Percentiles rank a stretch among this genome's conserved stretches.
Conservation (phyloP, 2,113 vertebrate genomes). For the Lichenostomus cassidix region DNA sequence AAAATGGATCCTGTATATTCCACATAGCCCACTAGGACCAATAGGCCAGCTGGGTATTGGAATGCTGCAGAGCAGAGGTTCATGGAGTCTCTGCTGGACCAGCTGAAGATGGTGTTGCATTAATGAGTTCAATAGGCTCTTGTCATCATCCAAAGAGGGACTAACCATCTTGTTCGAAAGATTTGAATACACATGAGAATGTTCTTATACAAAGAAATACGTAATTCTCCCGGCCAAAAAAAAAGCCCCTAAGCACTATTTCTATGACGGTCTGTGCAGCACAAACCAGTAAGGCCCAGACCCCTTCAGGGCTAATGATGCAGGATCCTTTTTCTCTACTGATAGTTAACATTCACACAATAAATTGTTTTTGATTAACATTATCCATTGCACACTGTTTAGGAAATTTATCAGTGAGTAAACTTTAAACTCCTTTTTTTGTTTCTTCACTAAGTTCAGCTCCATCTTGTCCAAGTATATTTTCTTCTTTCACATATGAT, state of each 20-base stretch:
- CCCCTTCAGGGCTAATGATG: not conserved
- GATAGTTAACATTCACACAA: not conserved
- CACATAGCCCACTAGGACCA: not conserved
- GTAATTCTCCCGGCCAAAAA: too few species aligned
- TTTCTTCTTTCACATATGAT: not conserved
- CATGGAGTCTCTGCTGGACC: too few species aligned
- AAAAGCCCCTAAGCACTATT: not conserved
- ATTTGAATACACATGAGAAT: not conserved
- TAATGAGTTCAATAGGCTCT: not conserved
- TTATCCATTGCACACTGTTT: not conserved
- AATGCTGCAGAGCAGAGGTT: not conserved
- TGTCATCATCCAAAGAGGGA: not conserved
- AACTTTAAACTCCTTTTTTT: not conserved
- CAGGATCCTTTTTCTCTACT: not conserved
- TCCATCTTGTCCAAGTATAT: fast-evolving
- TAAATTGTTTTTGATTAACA: not conserved
- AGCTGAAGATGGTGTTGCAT: not conserved
- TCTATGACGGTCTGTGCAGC: not conserved
- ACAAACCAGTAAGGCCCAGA: not conserved
- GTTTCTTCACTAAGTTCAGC: not conserved
- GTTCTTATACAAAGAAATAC: not conserved
- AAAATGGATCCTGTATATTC: not conserved
- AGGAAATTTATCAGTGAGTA: not conserved
- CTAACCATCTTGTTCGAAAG: not conserved
- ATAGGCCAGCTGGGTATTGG: not conserved